A percentile compares a stretch with the other conserved stretches of the same genome.
Conservation (phyloP, 2,888 invertebrate species). For the Rhingia campestris region DNA sequence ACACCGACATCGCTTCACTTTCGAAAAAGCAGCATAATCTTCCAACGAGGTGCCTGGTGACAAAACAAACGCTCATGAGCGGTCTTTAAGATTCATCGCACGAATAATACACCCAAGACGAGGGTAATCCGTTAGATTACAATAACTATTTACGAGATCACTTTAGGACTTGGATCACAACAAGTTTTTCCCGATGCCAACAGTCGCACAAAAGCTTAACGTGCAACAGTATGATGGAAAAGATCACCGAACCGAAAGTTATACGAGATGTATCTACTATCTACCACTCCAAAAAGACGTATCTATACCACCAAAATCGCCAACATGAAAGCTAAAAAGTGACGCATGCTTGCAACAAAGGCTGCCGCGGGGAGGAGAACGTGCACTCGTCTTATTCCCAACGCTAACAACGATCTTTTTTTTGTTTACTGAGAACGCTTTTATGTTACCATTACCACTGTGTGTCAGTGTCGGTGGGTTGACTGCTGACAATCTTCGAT, state of each 20-base stretch:
- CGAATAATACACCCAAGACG: constrained; percentile 29
- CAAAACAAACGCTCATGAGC: constrained; percentile 34
- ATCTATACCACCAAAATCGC: background rate
- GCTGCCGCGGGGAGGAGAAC: background rate
- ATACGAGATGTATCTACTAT: constrained; percentile 8
- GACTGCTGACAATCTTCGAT: constrained; percentile 70
- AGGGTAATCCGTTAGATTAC: constrained; percentile 62
- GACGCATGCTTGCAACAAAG: constrained; percentile 14
- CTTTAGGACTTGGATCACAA: constrained; percentile 39
- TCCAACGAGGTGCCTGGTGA: background rate
- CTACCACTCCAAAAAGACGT: too few relatives aligned
- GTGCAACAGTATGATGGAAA: background rate
- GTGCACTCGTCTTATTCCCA: constrained; percentile 28
- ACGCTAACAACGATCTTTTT: constrained; percentile 7
- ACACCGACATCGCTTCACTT: constrained; percentile 59
- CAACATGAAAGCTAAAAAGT: constrained; percentile 44
- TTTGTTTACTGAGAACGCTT: constrained; percentile 59
- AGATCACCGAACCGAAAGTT: constrained; percentile 5
- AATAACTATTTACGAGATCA: constrained; percentile 57
- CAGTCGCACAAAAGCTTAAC: constrained; percentile 51
- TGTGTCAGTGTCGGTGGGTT: constrained; percentile 60
- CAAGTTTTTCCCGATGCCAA: constrained; percentile 31
- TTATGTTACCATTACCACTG: constrained; percentile 58
- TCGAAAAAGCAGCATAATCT: constrained; percentile 37
- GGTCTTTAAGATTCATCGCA: constrained; percentile 37